Evolutionary conservation across 2,888 invertebrate species (phyloP).

Genomic region (Aspidiotus destructor): DNA sequence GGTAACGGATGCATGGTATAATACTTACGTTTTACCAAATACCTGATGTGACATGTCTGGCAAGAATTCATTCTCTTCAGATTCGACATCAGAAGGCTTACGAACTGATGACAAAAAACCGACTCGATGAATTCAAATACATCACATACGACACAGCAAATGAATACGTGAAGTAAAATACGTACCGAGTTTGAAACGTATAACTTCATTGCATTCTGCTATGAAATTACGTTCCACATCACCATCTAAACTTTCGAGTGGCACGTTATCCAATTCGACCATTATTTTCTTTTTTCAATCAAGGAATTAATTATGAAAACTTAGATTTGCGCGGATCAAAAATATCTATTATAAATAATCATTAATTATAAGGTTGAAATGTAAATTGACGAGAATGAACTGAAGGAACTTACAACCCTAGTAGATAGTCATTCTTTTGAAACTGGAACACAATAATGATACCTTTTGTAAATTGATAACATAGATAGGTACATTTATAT

Average conservation of each 20-base stretch:
- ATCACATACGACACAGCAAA: constrained; percentile 2
- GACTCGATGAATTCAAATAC: constrained; percentile 5
- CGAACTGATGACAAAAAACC: constrained; percentile 45
- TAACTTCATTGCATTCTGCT: constrained; percentile 26
- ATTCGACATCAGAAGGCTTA: constrained; percentile 53
- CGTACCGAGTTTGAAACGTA: constrained; percentile 25
- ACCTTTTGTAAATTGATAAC: too few relatives aligned
- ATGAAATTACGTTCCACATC: constrained; percentile 21
- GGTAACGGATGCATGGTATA: background rate
- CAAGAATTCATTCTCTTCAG: constrained; percentile 55
- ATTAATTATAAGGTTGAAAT: too few relatives aligned
- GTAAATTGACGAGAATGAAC: too few relatives aligned
- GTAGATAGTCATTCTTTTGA: too few relatives aligned
- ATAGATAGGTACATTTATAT: too few relatives aligned
- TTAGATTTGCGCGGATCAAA: too few relatives aligned
- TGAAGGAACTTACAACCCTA: too few relatives aligned
- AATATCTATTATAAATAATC: too few relatives aligned
- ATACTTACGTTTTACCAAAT: constrained; percentile 63
- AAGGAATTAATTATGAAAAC: too few relatives aligned
- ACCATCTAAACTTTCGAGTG: background rate
- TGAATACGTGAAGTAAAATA: background rate
- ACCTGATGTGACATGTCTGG: constrained; percentile 90
- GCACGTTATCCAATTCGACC: constrained; percentile 1
- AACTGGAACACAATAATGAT: too few relatives aligned
- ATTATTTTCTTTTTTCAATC: background rate